phyloP scores from a whole-genome alignment of 2,797 vertebrate genomes.

The Chelmon rostratus region DNA sequence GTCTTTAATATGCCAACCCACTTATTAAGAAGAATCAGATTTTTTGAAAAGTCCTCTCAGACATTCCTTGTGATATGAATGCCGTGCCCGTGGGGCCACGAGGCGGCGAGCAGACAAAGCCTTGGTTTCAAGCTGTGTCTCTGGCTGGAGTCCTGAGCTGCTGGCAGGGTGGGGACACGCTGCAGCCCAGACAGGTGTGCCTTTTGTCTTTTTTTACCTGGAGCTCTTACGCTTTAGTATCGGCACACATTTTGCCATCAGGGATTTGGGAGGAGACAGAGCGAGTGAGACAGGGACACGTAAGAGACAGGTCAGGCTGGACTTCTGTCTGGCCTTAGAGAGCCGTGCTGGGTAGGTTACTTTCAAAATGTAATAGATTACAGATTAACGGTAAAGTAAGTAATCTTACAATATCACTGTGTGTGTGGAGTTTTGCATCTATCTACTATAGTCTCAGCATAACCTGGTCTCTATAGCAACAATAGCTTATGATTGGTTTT shows the following conservation, averaged over 20 bases:
- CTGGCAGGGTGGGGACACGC: slow-evolving; percentile 47
- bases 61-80: slow-evolving; percentile 28
- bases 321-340: not conserved
- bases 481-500: too few relatives aligned
- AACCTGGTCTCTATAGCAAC: too few relatives aligned
- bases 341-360: too few relatives aligned
- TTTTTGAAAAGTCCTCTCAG: slow-evolving; percentile 26
- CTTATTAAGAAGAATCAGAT: slow-evolving; percentile 35
- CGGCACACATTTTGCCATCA: not conserved
- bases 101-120: slow-evolving; percentile 8
- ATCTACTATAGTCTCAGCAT: too few relatives aligned
- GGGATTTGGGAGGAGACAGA: not conserved
- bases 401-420: too few relatives aligned
- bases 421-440: too few relatives aligned
- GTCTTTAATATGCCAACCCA: not conserved
- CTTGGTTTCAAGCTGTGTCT: slow-evolving; percentile 10
- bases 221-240: slow-evolving; percentile 6
- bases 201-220: slow-evolving; percentile 33
- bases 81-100: accelerated
- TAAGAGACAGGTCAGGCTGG: slow-evolving; percentile 23
- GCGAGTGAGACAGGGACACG: not conserved
- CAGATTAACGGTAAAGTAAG: too few relatives aligned
- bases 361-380: too few relatives aligned
- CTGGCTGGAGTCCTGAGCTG: not conserved
- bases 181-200: slow-evolving; percentile 51